Base-by-base conservation (phyloP, 2,797 vertebrate species). In the Tachyglossus aculeatus region DNA sequence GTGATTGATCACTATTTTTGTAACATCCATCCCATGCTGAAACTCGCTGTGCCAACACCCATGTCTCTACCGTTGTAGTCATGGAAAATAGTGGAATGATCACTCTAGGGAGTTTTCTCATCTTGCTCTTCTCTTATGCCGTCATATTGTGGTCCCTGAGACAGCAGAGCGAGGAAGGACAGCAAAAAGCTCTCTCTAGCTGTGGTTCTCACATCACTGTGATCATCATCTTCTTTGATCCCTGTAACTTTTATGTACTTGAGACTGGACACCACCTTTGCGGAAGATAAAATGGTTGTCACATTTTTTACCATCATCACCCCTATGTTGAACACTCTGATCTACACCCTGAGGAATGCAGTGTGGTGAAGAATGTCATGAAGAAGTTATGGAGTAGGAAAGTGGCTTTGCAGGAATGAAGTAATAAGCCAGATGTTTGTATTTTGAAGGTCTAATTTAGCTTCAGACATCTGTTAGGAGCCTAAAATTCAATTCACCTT, bases 321-420 rank as follows among this genome's bases (percentile, higher is more conserved):
- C 0, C 78, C 88, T 11, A 78, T 86, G 83, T 67, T 90, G 38
- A 89, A 87, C 21, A 86, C 85, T 0, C 34, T 90, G 29, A 88
- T 87, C 67, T 89, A 85, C 13, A 86, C 73, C 0, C 57, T 93
- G 7, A 50, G 64, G 19, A 88, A 88, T 1, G 5, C 68, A 22
- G 83, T 91, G n/a, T n/a, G 59, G 78, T 91, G n/a, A 93, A 89
- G 38, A 85, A 24, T 36, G 59, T 78, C 21, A 52, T 89, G 71
- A 90, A 58, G 47, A 89, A 77, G 55, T 31, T 85, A 2, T 89
- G 88, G 86, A 9, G 24, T 3, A 80, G 65, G 22, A 80, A 67
- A 34, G 7, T 57, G 21, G 19, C 25, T 3, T 4, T 21, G 31
- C n/a, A n/a, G n/a, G n/a, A n/a, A n/a, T n/a, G n/a, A n/a, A n/a